Conservation (phyloP, 2,113 vertebrate species). For the Gymnocephalus cernua region DNA sequence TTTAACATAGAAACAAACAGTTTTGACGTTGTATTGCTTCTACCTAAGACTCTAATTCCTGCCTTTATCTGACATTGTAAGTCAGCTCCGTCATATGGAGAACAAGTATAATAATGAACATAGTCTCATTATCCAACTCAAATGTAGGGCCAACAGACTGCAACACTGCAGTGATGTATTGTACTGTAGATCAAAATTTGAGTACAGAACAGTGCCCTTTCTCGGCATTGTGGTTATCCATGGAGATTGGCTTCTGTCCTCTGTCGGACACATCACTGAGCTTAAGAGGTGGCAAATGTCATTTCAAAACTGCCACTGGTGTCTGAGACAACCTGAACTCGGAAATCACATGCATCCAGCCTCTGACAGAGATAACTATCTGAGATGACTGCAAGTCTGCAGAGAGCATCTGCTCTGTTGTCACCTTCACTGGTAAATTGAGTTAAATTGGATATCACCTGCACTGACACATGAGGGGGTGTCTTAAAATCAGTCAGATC, state of each 20-base stretch:
- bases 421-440: conserved; percentile 70
- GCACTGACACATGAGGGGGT: conserved; percentile 36
- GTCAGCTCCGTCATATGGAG: not conserved
- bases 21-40: conserved; percentile 18
- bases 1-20: conserved; percentile 12
- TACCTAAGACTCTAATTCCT: conserved; percentile 1
- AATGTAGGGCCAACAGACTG: conserved; percentile 4
- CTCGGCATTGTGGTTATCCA: conserved; percentile 17
- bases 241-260: conserved; percentile 43
- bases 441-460: conserved; percentile 68
- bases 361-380: conserved; percentile 76
- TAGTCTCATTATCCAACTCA: conserved; percentile 16
- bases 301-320: conserved; percentile 55
- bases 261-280: conserved; percentile 50
- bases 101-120: not conserved
- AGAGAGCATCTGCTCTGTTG: conserved; percentile 78
- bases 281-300: conserved; percentile 60
- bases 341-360: conserved; percentile 61
- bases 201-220: not conserved
- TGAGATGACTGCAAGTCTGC: conserved; percentile 69
- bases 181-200: conserved; percentile 8
- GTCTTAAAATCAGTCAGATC: conserved; percentile 48
- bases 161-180: conserved; percentile 13
- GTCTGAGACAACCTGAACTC: conserved; percentile 58
- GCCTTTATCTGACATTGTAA: conserved; percentile 1